A percentile compares a stretch with the other conserved stretches of the same genome.
phyloP scores from a whole-genome alignment of 2,888 invertebrate genomes.

The Steromphala cineraria region DNA sequence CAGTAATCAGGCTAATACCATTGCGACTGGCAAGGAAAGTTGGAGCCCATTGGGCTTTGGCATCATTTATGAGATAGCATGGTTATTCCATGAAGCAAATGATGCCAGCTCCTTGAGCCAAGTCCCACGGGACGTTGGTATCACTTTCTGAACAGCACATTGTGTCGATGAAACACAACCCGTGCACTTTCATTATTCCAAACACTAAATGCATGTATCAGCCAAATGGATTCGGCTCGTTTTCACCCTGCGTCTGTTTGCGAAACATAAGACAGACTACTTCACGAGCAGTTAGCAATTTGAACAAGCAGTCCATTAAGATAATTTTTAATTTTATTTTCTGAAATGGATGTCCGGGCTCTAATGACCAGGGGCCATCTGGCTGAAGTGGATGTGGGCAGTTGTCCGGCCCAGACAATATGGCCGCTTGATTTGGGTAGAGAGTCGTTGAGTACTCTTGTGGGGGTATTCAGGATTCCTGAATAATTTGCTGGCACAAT shows the following conservation, averaged over 20 bases:
- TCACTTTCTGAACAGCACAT: no score
- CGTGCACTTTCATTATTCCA: not conserved
- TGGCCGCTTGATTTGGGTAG: not conserved
- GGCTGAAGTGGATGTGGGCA: not conserved
- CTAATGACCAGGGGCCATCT: not conserved
- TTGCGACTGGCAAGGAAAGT: no score
- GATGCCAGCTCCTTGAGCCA: no score
- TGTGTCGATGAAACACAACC: not conserved
- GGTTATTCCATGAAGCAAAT: no score
- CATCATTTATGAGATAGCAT: no score
- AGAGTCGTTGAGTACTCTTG: no score
- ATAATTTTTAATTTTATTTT: slow-evolving; percentile 1
- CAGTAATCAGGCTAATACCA: no score
- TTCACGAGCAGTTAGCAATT: not conserved
- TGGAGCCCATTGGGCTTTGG: no score
- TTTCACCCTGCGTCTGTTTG: not conserved
- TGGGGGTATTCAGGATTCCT: no score
- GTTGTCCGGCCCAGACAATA: not conserved
- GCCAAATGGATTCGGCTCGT: not conserved
- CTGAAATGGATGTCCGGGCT: not conserved
- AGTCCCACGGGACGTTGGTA: no score
- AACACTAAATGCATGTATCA: not conserved
- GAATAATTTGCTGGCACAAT: no score
- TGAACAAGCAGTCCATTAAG: not conserved
- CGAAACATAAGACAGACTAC: not conserved